phyloP scores from a whole-genome alignment of 2,888 invertebrate genomes.

The Biston stratarius region DNA sequence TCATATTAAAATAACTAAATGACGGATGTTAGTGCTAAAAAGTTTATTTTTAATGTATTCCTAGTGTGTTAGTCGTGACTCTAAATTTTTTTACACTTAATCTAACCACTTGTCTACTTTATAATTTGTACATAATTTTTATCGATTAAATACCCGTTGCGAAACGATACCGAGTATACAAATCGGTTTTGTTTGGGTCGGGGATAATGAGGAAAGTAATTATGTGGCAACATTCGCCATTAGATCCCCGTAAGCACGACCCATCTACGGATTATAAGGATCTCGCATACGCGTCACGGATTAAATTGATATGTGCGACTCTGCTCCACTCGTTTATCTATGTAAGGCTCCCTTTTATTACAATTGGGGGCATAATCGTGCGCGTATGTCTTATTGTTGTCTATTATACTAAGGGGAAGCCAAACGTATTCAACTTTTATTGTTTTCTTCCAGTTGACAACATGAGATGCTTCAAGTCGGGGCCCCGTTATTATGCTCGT shows the following conservation, averaged over 20 bases:
- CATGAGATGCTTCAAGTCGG: conserved; percentile 60
- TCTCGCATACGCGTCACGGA: conserved; percentile 73
- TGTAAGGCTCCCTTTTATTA: conserved; percentile 81
- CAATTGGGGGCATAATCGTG: conserved; percentile 75
- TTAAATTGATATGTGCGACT: conserved; percentile 83
- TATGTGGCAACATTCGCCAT: conserved; percentile 78
- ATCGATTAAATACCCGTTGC: not conserved
- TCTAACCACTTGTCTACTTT: too few relatives aligned
- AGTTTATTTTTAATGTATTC: too few relatives aligned
- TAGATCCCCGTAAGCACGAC: conserved; percentile 70
- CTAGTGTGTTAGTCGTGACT: too few relatives aligned
- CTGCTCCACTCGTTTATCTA: conserved; percentile 78
- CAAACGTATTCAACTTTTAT: conserved; percentile 67
- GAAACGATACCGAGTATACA: conserved; percentile 45
- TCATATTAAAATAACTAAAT: too few relatives aligned
- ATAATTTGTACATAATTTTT: too few relatives aligned
- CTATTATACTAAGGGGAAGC: conserved; percentile 61
- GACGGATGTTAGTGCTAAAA: too few relatives aligned
- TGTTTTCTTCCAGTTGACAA: conserved; percentile 64
- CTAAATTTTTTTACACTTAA: too few relatives aligned
- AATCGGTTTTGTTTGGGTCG: conserved; percentile 53
- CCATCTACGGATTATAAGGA: conserved; percentile 76
- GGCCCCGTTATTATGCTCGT: conserved; percentile 50
- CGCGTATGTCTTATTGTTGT: conserved; percentile 76
- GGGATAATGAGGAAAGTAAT: conserved; percentile 74